Evolutionary conservation across 2,888 invertebrate species (phyloP).

Genomic region (Andrena chrysosceles): DNA sequence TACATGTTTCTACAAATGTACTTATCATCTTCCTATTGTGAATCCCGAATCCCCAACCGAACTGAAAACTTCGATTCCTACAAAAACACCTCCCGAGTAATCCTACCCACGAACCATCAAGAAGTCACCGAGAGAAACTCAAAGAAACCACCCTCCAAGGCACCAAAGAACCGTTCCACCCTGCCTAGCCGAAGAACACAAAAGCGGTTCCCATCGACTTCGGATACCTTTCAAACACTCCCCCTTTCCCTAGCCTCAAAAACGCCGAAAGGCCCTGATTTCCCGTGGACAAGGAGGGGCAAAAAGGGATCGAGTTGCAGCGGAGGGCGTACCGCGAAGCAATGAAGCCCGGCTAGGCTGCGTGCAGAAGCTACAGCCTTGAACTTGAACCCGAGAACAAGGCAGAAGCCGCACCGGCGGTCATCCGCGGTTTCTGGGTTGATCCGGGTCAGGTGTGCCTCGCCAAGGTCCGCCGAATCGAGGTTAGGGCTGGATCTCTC

Average conservation of each 20-base stretch:
- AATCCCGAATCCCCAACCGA: too few relatives aligned
- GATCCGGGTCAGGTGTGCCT: constrained; percentile 62
- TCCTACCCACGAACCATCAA: too few relatives aligned
- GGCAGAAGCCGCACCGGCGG: constrained; percentile 52
- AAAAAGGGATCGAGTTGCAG: not conserved
- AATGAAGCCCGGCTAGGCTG: not conserved
- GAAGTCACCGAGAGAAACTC: too few relatives aligned
- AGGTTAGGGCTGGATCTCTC: constrained; percentile 57
- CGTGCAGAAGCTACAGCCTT: constrained; percentile 47
- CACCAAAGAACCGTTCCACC: not conserved
- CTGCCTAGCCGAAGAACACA: not conserved
- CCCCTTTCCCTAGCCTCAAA: not conserved
- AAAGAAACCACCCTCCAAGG: too few relatives aligned
- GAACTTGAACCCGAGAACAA: constrained; percentile 74
- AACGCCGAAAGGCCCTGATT: not conserved
- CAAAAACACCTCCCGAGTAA: too few relatives aligned
- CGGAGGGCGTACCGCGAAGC: not conserved
- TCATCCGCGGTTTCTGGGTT: constrained; percentile 55
- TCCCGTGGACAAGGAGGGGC: not conserved
- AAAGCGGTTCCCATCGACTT: not conserved
- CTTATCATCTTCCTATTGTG: too few relatives aligned
- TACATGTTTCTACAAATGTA: too few relatives aligned
- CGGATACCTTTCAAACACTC: not conserved
- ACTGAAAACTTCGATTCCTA: too few relatives aligned
- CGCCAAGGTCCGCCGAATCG: constrained; percentile 40